These are phyloP conservation scores for Drosophila saltans DNA, from an alignment of 1,140 invertebrate species.

Conservation along the genomic window DNA sequence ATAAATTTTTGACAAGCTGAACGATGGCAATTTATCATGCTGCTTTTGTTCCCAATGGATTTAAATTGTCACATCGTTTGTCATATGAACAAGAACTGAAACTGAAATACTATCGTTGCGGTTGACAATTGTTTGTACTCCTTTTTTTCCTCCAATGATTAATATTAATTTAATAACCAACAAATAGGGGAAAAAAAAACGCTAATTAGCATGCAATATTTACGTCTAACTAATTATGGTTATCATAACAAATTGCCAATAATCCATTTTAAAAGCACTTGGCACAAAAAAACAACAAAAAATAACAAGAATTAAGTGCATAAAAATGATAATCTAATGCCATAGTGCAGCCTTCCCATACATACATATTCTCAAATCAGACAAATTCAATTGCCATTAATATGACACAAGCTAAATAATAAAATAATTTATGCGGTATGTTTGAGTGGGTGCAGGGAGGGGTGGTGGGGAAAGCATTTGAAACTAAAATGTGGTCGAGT, in stretches of 20 bases:
- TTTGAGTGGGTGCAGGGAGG: conserved; percentile 18
- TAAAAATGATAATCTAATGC: background rate
- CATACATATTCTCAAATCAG: conserved; percentile 36
- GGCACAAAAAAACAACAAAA: background rate
- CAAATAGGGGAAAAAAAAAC: conserved; percentile 11
- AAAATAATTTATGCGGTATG: conserved; percentile 69
- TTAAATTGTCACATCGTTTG: conserved; percentile 80
- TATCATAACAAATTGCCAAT: conserved; percentile 53
- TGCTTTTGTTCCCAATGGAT: conserved; percentile 67
- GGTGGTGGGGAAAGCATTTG: conserved; percentile 28
- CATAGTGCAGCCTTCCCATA: background rate
- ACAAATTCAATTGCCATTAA: conserved; percentile 64
- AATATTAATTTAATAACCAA: conserved; percentile 43
- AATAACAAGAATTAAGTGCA: background rate
- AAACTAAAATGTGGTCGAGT: conserved; percentile 48
- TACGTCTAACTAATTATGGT: conserved; percentile 49
- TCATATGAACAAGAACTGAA: conserved; percentile 37
- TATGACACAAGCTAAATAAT: conserved; percentile 58
- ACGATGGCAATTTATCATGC: conserved; percentile 70
- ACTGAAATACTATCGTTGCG: conserved; percentile 22
- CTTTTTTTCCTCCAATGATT: conserved; percentile 17
- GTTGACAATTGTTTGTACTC: conserved; percentile 24
- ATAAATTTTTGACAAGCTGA: conserved; percentile 56
- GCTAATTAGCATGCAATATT: conserved; percentile 52
- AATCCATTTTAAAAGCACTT: conserved; percentile 50